Evolutionary conservation across 37 sponge, comb jelly and placozoan genomes (phyloP).

Genomic region (Mnemiopsis leidyi): DNA sequence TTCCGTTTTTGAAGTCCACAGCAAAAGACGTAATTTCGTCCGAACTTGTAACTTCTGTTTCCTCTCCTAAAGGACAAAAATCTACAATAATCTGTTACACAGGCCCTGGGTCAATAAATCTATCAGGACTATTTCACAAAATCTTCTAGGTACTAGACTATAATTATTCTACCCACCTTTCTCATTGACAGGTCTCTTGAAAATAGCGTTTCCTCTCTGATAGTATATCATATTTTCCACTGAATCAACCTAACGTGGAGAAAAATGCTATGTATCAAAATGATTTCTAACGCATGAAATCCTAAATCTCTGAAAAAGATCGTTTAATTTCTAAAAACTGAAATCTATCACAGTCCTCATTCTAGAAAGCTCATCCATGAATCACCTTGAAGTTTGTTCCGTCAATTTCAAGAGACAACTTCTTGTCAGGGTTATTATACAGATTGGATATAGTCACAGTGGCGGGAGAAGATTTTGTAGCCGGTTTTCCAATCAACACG

Average conservation of each 20-base stretch:
- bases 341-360: background rate
- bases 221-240: background rate
- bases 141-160: too few species aligned
- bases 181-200: background rate
- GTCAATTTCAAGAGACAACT: background rate
- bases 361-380: background rate
- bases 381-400: background rate
- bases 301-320: too few species aligned
- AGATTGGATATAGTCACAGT: background rate
- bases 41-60: background rate
- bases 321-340: too few species aligned
- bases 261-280: too few species aligned
- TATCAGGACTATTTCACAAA: too few species aligned
- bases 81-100: too few species aligned
- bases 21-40: background rate
- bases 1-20: background rate
- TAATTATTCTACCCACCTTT: background rate
- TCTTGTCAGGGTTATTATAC: background rate
- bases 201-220: background rate
- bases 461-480: background rate
- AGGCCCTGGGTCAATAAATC: too few species aligned
- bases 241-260: background rate
- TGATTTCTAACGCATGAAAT: too few species aligned
- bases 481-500: background rate
- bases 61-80: background rate